Evolutionary conservation across 1,140 invertebrate genomes (phyloP), one percentile per base, ranked within the genome.

Genomic region (Micrasema minimum): DNA sequence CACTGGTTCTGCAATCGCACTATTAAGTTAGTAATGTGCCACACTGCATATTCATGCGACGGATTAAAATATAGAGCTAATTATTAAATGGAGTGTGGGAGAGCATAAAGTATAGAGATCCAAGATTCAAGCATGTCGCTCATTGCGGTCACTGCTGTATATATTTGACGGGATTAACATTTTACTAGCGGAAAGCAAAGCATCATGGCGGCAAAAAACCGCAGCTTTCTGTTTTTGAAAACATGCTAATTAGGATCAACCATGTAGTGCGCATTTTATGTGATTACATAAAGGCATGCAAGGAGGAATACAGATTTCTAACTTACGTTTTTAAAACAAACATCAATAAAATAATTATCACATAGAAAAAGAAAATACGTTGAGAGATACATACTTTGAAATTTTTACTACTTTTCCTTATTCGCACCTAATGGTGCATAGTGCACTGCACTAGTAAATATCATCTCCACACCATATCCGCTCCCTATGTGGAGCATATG

Each of bases 1-100:
- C 26, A 31, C 2, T 31, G 26, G 7, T 31, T 31, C 26, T 31
- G 26, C 26, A 31, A 31, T 31, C 26, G 26, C 3, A 2, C 26
- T 31, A 31, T 31, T 31, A 31, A 4, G 26, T 31, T 31, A 31
- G 50, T 2, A 20, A 38, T 22, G 55, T 59, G 2, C 37, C 31
- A 35, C 35, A 35, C 37, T 59, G 55, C 55, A 59, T 59, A 59
- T 59, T 59, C 55, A 59, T 59, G 14, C 20, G 55, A 20, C 35
- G 43, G 16, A 66, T 66, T 66, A 51, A 64, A 66, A 53, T 38
- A 38, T 51, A 16, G 64, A 50, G 64, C 64, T 66, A 66, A 66
- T 66, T 66, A 41, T 38, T 35, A 51, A 66, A 12, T 66, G 48
- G 64, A 66, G 64, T 66, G 64, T 66, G 46, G 59, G 59, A 64